These are phyloP conservation scores for Kuschelorhynchus macadamiae DNA, from an alignment of 2,888 invertebrate genomes.

Conservation along the genomic window DNA sequence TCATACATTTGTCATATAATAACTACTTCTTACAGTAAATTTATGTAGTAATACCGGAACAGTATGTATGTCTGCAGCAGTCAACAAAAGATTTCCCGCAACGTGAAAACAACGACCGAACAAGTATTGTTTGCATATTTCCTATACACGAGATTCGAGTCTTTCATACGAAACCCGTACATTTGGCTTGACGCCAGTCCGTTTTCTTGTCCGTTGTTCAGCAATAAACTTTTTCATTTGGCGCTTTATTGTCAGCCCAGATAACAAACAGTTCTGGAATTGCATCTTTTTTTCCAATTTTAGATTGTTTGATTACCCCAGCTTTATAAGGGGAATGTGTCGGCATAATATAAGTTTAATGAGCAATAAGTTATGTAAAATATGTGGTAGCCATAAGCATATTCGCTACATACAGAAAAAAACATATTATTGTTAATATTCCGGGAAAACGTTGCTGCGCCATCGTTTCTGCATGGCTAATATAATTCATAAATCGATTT, in stretches of 20 bases:
- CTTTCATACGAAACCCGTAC: slow-evolving; percentile 14
- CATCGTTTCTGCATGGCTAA: too few species aligned
- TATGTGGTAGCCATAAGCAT: too few species aligned
- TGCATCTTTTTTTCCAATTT: slow-evolving; percentile 4
- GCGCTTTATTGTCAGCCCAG: slow-evolving; percentile 31
- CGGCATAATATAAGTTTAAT: not conserved
- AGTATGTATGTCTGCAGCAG: too few species aligned
- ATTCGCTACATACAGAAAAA: too few species aligned
- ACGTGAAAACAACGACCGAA: slow-evolving; percentile 4
- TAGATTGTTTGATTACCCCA: slow-evolving; percentile 12
- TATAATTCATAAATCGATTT: too few species aligned
- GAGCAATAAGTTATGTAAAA: not conserved
- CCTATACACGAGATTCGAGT: slow-evolving; percentile 19
- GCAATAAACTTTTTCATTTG: slow-evolving; percentile 23
- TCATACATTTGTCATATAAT: too few species aligned
- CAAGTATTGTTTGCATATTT: slow-evolving; percentile 35
- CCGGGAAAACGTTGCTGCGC: too few species aligned
- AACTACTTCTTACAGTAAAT: too few species aligned
- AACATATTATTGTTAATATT: too few species aligned
- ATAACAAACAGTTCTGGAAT: slow-evolving; percentile 18
- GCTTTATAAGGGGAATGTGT: slow-evolving; percentile 1
- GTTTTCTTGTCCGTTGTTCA: slow-evolving; percentile 35
- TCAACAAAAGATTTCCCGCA: not conserved
- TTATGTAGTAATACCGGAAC: too few species aligned
- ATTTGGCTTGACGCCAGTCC: slow-evolving; percentile 36